Evolutionary conservation across 1,140 invertebrate genomes (phyloP).

Genomic region (Saccostrea echinata): DNA sequence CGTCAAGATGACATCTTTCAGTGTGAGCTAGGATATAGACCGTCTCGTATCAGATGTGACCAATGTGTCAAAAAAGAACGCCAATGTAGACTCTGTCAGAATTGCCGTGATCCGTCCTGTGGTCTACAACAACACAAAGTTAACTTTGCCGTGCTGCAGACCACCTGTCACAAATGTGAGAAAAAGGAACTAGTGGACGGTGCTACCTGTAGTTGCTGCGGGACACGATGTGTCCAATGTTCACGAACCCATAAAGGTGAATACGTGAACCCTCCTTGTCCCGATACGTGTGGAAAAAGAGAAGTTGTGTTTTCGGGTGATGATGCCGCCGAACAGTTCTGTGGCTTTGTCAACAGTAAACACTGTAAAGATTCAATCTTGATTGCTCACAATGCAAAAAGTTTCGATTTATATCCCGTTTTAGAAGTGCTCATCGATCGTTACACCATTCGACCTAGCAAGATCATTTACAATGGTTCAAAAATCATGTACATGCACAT

Average conservation of each 20-base stretch:
- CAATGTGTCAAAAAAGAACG: slow-evolving; percentile 34
- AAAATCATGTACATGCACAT: no score
- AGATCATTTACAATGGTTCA: no score
- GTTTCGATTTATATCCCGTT: slow-evolving; percentile 48
- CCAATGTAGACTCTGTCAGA: slow-evolving; percentile 44
- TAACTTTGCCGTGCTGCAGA: slow-evolving; percentile 43
- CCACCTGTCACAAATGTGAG: slow-evolving; percentile 42
- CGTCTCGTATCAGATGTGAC: slow-evolving; percentile 14
- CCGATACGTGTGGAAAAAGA: slow-evolving; percentile 48
- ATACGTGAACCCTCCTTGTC: slow-evolving; percentile 41
- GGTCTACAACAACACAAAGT: slow-evolving; percentile 43
- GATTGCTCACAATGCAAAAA: slow-evolving; percentile 47
- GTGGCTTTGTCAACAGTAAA: slow-evolving; percentile 26
- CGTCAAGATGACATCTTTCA: slow-evolving; percentile 37
- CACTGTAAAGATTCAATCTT: slow-evolving; percentile 39
- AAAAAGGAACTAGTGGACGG: neutral
- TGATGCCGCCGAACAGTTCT: slow-evolving; percentile 23
- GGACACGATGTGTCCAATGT: slow-evolving; percentile 42
- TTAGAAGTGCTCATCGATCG: slow-evolving; percentile 49
- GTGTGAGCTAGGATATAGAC: slow-evolving; percentile 19
- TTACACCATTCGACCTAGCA: slow-evolving; percentile 47
- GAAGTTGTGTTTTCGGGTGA: slow-evolving; percentile 43
- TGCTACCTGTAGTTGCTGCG: slow-evolving; percentile 35
- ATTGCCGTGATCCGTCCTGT: slow-evolving; percentile 44
- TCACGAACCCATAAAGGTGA: neutral